Evolutionary conservation across 2,113 vertebrate genomes (phyloP), one percentile per base, ranked within the genome.

Genomic region (Stomatorhinus ivindoensis): DNA sequence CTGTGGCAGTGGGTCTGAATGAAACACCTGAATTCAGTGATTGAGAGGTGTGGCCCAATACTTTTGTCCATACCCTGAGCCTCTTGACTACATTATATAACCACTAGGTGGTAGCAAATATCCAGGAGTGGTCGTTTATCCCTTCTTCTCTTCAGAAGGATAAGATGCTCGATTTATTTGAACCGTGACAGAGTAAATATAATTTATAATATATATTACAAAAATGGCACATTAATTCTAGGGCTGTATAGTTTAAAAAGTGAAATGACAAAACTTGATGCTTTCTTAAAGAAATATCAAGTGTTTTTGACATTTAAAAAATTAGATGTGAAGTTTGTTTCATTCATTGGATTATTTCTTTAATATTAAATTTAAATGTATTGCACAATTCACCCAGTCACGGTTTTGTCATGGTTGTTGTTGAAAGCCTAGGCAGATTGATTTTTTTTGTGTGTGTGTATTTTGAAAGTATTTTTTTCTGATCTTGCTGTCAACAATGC

Each of bases 101-200:
- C 91, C 92, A 90, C 92, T 84, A 84, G 92, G 88, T 90, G 92
- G 91, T 90, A 92, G 92, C 91, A 91, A 89, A 35, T 80, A 53
- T 89, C 83, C 35, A 89, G 1, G 44, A 89, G 55, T 89, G 48
- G 73, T 42, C 15, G 21, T 6, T 35, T 82, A 35, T 17, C 17
- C 9, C 46, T 11, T 24, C 69, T 51, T 51, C 7, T 47, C 42
- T 46, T 51, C 24, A 17, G n/a, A n/a, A 87, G n/a, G 21, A 83
- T 61, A 11, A 58, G 7, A 46, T 85, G 50, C 17, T 73, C 21
- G 10, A n/a, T 39, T 51, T 87, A 13, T 89, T 89, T 85, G 58
- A 46, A 27, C 89, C 15, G 10, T 11, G 61, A 17, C 19, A 46
- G 19, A 35, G 10, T 86, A 42, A 89, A 55, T 65, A 10, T 42